Conservation (phyloP, 2,888 invertebrate genomes). For the Byasa hedistus region DNA sequence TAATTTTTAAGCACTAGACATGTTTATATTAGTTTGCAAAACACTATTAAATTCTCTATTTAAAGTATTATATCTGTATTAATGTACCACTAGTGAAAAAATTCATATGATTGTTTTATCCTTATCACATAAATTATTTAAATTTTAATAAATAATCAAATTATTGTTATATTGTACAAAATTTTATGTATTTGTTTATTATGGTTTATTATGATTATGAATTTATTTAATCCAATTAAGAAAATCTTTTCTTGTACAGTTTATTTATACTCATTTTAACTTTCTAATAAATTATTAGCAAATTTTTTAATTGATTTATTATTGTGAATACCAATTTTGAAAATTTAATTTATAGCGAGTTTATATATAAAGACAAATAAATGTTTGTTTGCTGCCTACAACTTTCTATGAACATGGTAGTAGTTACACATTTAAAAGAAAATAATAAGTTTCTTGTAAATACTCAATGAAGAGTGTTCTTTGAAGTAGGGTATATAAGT, state of each 20-base stretch:
- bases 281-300: slow-evolving; percentile 22
- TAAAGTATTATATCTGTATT: neutral
- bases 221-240: slow-evolving; percentile 22
- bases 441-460: no score
- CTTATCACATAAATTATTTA: neutral
- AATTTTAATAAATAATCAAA: neutral
- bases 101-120: neutral
- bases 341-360: no score
- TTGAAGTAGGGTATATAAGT: no score
- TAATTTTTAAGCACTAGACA: no score
- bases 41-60: no score
- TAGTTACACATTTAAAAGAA: no score
- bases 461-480: no score
- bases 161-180: slow-evolving; percentile 22
- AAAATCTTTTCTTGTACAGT: slow-evolving; percentile 26
- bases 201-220: slow-evolving; percentile 15
- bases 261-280: slow-evolving; percentile 25
- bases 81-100: neutral
- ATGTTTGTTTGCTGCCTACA: no score
- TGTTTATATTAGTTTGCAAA: no score
- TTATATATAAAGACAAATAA: no score
- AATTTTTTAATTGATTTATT: neutral
- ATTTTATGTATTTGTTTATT: slow-evolving; percentile 24
- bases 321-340: no score
- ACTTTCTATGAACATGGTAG: no score